These are phyloP conservation scores for Tryphoninae sp. DNA, from an alignment of 2,888 invertebrate species.

Conservation along the genomic window DNA sequence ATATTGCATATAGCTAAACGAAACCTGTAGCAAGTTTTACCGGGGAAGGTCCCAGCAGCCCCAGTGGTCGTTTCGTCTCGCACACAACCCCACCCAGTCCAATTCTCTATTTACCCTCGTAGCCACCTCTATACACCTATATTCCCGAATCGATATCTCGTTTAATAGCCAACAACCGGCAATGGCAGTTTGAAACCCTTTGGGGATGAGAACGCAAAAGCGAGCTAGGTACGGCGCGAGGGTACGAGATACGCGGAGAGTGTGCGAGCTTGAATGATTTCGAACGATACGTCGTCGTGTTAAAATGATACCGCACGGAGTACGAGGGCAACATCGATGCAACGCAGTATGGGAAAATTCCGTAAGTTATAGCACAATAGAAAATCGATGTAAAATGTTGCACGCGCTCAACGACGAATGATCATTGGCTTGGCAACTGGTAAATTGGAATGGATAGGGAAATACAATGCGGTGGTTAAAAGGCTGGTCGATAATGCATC, in stretches of 20 bases:
- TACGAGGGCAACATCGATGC: constrained; percentile 42
- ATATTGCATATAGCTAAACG: neutral
- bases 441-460: neutral
- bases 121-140: constrained; percentile 62
- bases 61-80: constrained; percentile 36
- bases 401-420: neutral
- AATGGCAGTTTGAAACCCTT: constrained; percentile 55
- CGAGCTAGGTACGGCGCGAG: constrained; percentile 2
- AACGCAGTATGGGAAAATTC: constrained; percentile 40
- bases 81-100: constrained; percentile 56
- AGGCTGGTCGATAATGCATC: no score
- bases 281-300: constrained; percentile 53
- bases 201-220: constrained; percentile 63
- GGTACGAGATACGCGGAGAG: neutral
- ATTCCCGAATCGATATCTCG: constrained; percentile 73
- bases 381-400: neutral
- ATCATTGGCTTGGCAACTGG: neutral
- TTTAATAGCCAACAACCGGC: constrained; percentile 69
- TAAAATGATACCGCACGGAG: constrained; percentile 52
- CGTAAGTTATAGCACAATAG: constrained; percentile 24
- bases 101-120: constrained; percentile 65
- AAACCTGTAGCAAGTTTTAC: constrained; percentile 10
- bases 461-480: neutral
- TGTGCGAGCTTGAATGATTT: constrained; percentile 70
- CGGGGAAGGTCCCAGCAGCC: constrained; percentile 25